Percentiles rank a stretch among this genome's conserved stretches.
These are phyloP conservation scores for Chelonus formosanus DNA, from an alignment of 2,888 invertebrate species.

Conservation along the genomic window DNA sequence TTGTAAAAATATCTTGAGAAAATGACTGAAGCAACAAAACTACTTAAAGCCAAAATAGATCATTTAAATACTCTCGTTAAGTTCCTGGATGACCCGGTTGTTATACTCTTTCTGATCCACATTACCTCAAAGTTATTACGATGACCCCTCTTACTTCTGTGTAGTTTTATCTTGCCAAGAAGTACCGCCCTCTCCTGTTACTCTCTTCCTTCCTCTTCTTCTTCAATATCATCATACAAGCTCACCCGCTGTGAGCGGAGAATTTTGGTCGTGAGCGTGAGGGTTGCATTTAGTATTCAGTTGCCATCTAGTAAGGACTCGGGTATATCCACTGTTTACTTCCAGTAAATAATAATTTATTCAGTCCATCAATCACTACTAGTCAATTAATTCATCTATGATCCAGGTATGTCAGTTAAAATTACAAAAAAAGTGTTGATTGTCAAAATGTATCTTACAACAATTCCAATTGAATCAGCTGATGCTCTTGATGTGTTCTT, in stretches of 20 bases:
- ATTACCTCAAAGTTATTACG: slow-evolving; percentile 33
- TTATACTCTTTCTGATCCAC: slow-evolving; percentile 4
- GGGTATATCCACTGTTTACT: slow-evolving; percentile 5
- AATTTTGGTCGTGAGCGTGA: slow-evolving; percentile 47
- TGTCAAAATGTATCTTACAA: slow-evolving; percentile 3
- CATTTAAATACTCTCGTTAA: no score
- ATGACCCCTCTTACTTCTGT: slow-evolving; percentile 50
- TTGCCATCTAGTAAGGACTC: slow-evolving; percentile 48
- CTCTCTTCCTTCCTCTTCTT: slow-evolving; percentile 16
- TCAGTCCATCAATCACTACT: background rate
- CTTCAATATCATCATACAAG: slow-evolving; percentile 8
- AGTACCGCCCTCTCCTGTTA: slow-evolving; percentile 51
- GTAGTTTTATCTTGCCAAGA: slow-evolving; percentile 50
- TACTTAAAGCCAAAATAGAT: no score
- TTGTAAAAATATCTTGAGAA: no score
- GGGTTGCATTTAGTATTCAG: slow-evolving; percentile 58
- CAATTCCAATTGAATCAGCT: slow-evolving; percentile 6
- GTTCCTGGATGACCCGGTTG: slow-evolving; percentile 19
- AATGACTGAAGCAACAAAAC: no score
- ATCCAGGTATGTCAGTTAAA: no score
- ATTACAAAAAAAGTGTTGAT: background rate
- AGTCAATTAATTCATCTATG: background rate
- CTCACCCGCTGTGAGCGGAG: slow-evolving; percentile 39
- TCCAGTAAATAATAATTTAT: background rate
- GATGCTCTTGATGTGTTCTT: background rate